Base-by-base conservation (phyloP, 1,140 invertebrate species). In the Octopus sinensis region DNA sequence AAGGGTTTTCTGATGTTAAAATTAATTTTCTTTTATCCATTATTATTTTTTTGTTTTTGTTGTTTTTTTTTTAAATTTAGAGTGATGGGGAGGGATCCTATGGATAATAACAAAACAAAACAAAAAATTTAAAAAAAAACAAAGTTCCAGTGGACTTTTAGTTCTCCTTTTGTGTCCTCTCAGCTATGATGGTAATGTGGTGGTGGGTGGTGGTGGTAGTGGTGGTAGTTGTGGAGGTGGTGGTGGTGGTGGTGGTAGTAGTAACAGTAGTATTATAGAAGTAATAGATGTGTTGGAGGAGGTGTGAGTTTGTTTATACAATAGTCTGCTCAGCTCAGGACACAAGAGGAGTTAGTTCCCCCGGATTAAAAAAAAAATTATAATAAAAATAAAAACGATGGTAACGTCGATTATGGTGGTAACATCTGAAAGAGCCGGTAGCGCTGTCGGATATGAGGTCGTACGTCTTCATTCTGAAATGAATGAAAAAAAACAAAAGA, bases 381-480 rank as follows among this genome's bases (percentile, higher is more conserved):
- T 4, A 71, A 23, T 13, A 71, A 13, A 71, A 13, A 6, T 13
- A 13, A 71, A 23, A 71, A 13, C 52, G 23, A 53, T 77, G 5
- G n/a, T 43, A 43, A 43, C n/a, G 23, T 53, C 52, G 13, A 79
- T 86, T 84, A 89, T 78, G 96, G 95, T 30, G 96, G 95, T 86
- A 97, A 91, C 90, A 96, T 95, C 86, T 94, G 95, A 92, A 96
- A 96, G 4, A 97, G 92, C 87, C 95, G 94, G 91, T 95, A 98
- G 87, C 95, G 95, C 85, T 96, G 95, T 76, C 95, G 92, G 86
- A 98, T 97, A 90, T 95, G 95, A 52, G 96, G 96, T 86, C 96
- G 92, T 0, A 98, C 96, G 90, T 98, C 96, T 91, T 96, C 95
- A 90, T 96, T 95, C 95, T 96, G 91, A 71, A 93, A 92, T n/a